Evolutionary conservation across 2,113 vertebrate genomes (phyloP), one percentile per base, ranked within the genome.

Genomic region (Hyaena hyaena): DNA sequence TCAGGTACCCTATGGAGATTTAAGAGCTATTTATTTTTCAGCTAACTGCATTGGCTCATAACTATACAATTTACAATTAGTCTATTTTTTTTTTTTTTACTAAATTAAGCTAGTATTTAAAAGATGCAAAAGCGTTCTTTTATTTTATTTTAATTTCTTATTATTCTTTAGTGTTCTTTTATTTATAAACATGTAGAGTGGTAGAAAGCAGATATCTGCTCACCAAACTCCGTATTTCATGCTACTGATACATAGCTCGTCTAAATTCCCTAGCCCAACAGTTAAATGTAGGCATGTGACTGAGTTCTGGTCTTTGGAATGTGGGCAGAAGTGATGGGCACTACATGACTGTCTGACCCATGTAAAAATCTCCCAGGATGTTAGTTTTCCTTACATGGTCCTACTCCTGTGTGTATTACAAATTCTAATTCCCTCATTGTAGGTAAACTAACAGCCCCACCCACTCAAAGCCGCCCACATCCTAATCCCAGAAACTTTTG

Each of bases 21-120:
- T 96, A 68, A 69, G 63, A 94, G 33, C 71, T 33, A 43, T 45
- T 84, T 77, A 89, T 84, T 19, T 10, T 92, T 77, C 39, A 71
- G 68, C 1, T 23, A 28, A 82, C 23, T 26, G 5, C 0, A 68
- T 87, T 7, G 82, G 81, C 66, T 87, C 15, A 79, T 28, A 82
- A 68, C 4, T 35, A 31, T 91, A 43, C 14, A 69, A 87, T 39
- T 87, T 92, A 66, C 17, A 95, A 28, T 39, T 95, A 69, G 1
- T 31, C 16, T 0, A 39, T 90, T 97, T 93, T 86, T 50, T 39
- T 39, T 97, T 93, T 86, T 50, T 63, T 92, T 88, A 63, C 63
- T 88, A 0, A 65, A 85, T 79, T 87, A 77, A 58, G 24, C 26
- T 68, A 35, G 2, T n/a, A 76, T 79, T 92, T 71, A 61, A 31